Evolutionary conservation across 1,140 invertebrate genomes (phyloP), one percentile per base, ranked within the genome.

Genomic region (Acromyrmex charruanus): DNA sequence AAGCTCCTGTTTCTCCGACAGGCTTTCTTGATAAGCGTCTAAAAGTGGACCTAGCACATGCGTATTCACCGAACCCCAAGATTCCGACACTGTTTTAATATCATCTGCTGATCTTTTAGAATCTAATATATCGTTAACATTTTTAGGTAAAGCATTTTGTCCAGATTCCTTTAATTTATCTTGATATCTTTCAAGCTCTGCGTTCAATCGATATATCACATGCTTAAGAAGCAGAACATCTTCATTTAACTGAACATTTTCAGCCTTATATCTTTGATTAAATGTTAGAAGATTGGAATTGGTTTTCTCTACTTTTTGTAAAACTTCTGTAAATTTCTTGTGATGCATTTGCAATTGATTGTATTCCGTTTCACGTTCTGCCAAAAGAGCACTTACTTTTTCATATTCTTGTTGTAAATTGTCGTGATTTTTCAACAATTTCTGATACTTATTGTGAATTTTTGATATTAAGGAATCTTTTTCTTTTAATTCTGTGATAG

Each of bases 211-310:
- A 90, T 96, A 97, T 81, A 97, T 96, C 0, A 97, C 95, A 59
- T 96, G 97, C 93, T 97, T 97, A 4, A 97, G 91, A 94, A 97
- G 96, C 25, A 95, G 93, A 58, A 97, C 93, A 92, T 97, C 97
- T 89, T 96, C 95, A 31, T 93, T 93, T 6, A 96, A 91, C 53
- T 96, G 95, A 69, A 92, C 89, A 91, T 97, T 97, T 58, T 96
- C 94, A 4, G 92, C 92, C 39, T 95, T 94, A 49, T 96, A 88
- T 39, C 86, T 91, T 66, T 93, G 88, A 35, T 96, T 90, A 12
- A 77, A 85, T 16, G 79, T 88, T 1, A 89, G 16, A 31, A 93
- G 44, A 91, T 82, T 86, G 14, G 86, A 85, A 66, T 89, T 93
- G n/a, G 93, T 91, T 68, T 89, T 80, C 85, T 95, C 94, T 28